phyloP scores from a whole-genome alignment of 2,888 invertebrate genomes.

The Hecatera dysodea region DNA sequence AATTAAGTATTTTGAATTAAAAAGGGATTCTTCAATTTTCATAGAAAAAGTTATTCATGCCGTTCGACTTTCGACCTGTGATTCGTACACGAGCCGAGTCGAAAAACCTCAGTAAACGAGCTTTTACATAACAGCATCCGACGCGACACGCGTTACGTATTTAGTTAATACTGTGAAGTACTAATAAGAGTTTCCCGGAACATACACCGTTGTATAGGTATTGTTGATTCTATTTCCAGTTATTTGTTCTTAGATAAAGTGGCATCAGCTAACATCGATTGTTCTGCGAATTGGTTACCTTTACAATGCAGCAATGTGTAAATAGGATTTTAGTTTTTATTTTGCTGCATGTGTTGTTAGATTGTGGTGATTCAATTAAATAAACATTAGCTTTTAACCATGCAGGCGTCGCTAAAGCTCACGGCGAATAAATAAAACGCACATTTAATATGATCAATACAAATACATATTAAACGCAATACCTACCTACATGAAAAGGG shows the following conservation, averaged over 20 bases:
- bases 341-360: background rate
- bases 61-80: background rate
- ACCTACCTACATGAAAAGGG: too few relatives aligned
- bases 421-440: too few relatives aligned
- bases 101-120: background rate
- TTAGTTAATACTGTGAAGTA: conserved; percentile 6
- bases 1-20: background rate
- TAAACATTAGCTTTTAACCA: background rate
- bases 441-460: too few relatives aligned
- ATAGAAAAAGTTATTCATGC: too few relatives aligned
- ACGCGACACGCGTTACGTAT: conserved; percentile 3
- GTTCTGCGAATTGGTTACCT: background rate
- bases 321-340: background rate
- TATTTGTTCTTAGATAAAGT: conserved; percentile 10
- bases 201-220: conserved; percentile 8
- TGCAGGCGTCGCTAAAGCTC: background rate
- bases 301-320: background rate
- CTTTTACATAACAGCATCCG: conserved; percentile 7
- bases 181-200: conserved; percentile 22
- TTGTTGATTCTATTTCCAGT: conserved; percentile 19
- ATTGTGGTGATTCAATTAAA: background rate
- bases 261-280: background rate
- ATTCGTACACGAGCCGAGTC: background rate
- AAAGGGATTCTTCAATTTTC: background rate
- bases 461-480: too few relatives aligned